Base-by-base conservation (phyloP, 2,113 vertebrate species). In the Mugil cephalus region DNA sequence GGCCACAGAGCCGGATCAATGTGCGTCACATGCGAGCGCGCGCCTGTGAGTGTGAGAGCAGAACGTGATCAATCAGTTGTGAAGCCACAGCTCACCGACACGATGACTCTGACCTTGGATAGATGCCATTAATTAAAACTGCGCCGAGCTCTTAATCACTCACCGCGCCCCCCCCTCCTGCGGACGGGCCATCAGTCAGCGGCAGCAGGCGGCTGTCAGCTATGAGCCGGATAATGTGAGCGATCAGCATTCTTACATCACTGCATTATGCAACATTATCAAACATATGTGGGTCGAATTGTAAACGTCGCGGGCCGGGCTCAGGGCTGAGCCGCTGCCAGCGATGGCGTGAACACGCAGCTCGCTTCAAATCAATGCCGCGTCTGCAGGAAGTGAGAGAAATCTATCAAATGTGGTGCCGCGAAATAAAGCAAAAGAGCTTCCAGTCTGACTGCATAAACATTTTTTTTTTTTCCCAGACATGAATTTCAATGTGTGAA, bases 101-200 rank as follows among this genome's bases (percentile, higher is more conserved):
- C 24, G 70, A 79, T 55, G 83, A 75, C 83, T 89, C 75, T 79
- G 84, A 89, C 85, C 85, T 87, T 88, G 87, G 82, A 74, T 24
- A 63, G 79, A 76, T 55, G 14, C 64, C 80, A 65, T 83, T 87
- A 87, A 89, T 90, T 90, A 89, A 68, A 85, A 75, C 74, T 83
- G 65, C 45, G 75, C 69, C 53, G 36, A 84, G 69, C 74, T 79
- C 79, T 79, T 77, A 39, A 86, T 87, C 74, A 84, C 48, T 50
- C 60, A 6, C 58, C 4, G 19, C 64, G n/a, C n/a, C n/a, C 2
- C 17, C 46, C 35, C 34, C 36, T 9, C 58, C 11, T 11, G 24
- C 12, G 64, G 61, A 79, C 36, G 45, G 59, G 21, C 76, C 45
- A 79, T 90, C 84, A 62, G 43, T 90, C 86, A 88, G 73, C 56